Evolutionary conservation across 1,140 invertebrate genomes (phyloP).

Genomic region (Drosophila neocordata): DNA sequence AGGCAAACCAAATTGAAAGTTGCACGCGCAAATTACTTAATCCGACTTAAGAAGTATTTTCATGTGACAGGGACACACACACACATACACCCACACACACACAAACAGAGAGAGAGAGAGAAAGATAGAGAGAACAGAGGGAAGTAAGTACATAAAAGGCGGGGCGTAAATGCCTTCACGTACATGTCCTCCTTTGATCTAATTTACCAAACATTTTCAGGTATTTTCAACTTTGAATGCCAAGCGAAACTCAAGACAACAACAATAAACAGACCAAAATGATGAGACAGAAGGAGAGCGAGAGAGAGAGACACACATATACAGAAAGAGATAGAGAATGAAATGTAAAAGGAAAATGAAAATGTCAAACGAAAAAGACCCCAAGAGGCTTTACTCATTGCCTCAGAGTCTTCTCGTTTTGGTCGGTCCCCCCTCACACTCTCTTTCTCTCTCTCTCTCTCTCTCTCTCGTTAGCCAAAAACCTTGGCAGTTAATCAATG

Average conservation of each 20-base stretch:
- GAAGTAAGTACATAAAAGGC: background rate
- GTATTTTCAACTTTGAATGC: conserved; percentile 77
- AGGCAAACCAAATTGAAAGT: conserved; percentile 62
- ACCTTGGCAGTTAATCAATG: conserved; percentile 69
- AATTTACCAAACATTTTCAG: conserved; percentile 78
- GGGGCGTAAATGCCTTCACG: conserved; percentile 64
- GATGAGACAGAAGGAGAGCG: conserved; percentile 20
- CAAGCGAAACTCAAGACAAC: conserved; percentile 62
- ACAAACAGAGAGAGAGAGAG: background rate
- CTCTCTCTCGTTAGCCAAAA: conserved; percentile 4
- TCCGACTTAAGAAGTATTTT: conserved; percentile 75
- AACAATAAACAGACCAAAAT: conserved; percentile 35
- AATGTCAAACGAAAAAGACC: conserved; percentile 68
- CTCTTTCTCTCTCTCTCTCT: too few relatives aligned
- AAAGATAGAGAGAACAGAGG: background rate
- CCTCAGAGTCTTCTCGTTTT: background rate
- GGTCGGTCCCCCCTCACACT: too few relatives aligned
- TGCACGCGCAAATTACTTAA: conserved; percentile 77
- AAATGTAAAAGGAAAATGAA: conserved; percentile 54
- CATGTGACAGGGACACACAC: conserved; percentile 37
- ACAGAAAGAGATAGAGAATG: conserved; percentile 10
- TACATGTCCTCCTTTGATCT: conserved; percentile 69
- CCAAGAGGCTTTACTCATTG: conserved; percentile 20
- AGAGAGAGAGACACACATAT: background rate
- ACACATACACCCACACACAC: background rate